Conservation (phyloP, 1,140 invertebrate species). For the Plectrocnemia conspersa region DNA sequence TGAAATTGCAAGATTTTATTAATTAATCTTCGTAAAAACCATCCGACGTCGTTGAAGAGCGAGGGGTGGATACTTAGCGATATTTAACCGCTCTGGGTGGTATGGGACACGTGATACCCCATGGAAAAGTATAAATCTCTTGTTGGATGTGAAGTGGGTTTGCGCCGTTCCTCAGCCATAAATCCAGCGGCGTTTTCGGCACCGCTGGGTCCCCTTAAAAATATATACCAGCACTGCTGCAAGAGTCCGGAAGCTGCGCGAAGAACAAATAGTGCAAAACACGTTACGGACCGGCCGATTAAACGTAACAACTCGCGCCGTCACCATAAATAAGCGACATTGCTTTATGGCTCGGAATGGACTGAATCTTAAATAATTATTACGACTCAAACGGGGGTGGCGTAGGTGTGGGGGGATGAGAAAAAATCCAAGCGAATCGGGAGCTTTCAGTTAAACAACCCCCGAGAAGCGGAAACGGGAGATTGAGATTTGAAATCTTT, state of each 20-base stretch:
- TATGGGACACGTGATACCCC: background rate
- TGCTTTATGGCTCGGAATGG: slow-evolving; percentile 34
- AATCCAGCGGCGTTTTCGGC: slow-evolving; percentile 28
- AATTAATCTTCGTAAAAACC: too few species aligned
- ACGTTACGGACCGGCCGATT: slow-evolving; percentile 20
- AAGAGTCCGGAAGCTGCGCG: slow-evolving; percentile 22
- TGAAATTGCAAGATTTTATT: too few species aligned
- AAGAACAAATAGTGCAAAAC: slow-evolving; percentile 29
- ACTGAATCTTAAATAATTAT: slow-evolving; percentile 35
- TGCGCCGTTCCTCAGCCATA: slow-evolving; percentile 27
- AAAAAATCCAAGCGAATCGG: too few species aligned
- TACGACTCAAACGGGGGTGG: too few species aligned
- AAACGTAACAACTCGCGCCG: background rate
- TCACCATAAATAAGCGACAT: slow-evolving; percentile 31
- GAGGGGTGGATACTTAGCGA: background rate
- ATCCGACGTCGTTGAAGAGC: too few species aligned
- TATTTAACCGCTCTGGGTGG: background rate
- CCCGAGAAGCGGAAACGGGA: too few species aligned
- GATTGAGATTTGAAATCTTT: too few species aligned
- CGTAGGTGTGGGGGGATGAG: background rate
- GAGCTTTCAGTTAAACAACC: too few species aligned
- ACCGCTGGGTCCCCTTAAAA: slow-evolving; percentile 22
- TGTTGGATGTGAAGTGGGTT: slow-evolving; percentile 19
- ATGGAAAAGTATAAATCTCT: slow-evolving; percentile 1
- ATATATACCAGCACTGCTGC: too few species aligned